These are phyloP conservation scores for Lissocephala sabroskyi DNA, from an alignment of 2,888 invertebrate genomes.

Conservation along the genomic window DNA sequence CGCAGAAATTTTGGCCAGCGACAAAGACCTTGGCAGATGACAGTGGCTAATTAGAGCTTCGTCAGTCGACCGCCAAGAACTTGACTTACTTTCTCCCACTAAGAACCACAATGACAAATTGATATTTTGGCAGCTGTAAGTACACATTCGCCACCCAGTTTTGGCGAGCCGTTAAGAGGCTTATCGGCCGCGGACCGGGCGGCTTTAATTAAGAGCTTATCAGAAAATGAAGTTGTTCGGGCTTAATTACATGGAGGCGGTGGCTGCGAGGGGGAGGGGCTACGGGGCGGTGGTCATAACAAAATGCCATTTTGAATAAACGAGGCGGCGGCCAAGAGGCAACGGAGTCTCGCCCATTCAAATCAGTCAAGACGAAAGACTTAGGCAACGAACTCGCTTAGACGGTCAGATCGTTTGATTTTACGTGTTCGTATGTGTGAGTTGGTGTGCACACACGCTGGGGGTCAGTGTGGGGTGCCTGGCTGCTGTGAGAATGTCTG, in stretches of 20 bases:
- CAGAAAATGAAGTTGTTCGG: constrained; percentile 58
- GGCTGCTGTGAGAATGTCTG: not conserved
- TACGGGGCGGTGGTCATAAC: constrained; percentile 17
- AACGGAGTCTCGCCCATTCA: not conserved
- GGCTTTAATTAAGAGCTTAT: constrained; percentile 61
- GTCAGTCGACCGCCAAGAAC: constrained; percentile 45
- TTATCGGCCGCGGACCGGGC: constrained; percentile 32
- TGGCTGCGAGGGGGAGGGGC: constrained; percentile 10
- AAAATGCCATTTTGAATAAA: constrained; percentile 38
- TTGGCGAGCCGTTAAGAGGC: constrained; percentile 54
- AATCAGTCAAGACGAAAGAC: constrained; percentile 40
- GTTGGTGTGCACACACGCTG: not conserved
- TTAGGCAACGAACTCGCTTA: constrained; percentile 46
- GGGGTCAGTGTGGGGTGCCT: not conserved
- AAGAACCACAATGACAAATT: constrained; percentile 24
- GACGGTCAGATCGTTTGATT: not conserved
- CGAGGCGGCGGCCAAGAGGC: not conserved
- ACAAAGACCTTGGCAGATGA: constrained; percentile 49
- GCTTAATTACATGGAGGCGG: constrained; percentile 46
- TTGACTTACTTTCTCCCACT: constrained; percentile 55
- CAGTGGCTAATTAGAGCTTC: constrained; percentile 53
- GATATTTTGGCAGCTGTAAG: constrained; percentile 32
- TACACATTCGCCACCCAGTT: constrained; percentile 30
- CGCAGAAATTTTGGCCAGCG: constrained; percentile 28
- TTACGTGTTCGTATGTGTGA: not conserved